Evolutionary conservation across 2,797 vertebrate genomes (phyloP).

Genomic region (Malacoctenus gilli): DNA sequence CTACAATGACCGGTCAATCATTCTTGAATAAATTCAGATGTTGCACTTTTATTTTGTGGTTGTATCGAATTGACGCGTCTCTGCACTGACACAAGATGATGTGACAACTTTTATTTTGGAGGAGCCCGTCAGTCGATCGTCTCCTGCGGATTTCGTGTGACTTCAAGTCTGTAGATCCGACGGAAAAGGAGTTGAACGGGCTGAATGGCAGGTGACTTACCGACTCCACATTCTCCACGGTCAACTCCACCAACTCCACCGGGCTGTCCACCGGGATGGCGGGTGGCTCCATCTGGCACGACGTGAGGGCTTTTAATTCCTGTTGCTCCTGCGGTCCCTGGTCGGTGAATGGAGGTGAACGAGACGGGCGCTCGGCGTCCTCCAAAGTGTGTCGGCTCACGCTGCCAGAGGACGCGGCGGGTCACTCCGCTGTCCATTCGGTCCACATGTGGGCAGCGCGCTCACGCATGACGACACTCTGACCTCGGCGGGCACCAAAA

Average conservation of each 20-base stretch:
- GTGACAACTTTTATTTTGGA: no score
- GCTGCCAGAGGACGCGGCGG: slow-evolving; percentile 47
- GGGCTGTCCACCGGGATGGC: slow-evolving; percentile 43
- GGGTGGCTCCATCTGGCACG: slow-evolving; percentile 62
- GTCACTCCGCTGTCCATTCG: slow-evolving; percentile 50
- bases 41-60: no score
- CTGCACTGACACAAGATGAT: no score
- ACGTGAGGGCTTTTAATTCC: not conserved
- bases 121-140: no score
- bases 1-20: not conserved
- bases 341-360: not conserved
- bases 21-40: no score
- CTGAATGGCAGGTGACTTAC: slow-evolving; percentile 63
- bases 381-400: slow-evolving; percentile 20
- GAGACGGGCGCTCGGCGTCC: slow-evolving; percentile 2
- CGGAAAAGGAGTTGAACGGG: no score
- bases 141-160: no score
- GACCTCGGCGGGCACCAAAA: slow-evolving; percentile 51
- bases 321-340: slow-evolving; percentile 11
- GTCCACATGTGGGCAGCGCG: slow-evolving; percentile 53
- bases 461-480: slow-evolving; percentile 50
- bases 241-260: slow-evolving; percentile 72
- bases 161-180: no score
- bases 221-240: slow-evolving; percentile 79
- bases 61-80: no score